Evolutionary conservation across 1,140 invertebrate genomes (phyloP), one percentile per base, ranked within the genome.

Genomic region (Rhynchophorus ferrugineus): DNA sequence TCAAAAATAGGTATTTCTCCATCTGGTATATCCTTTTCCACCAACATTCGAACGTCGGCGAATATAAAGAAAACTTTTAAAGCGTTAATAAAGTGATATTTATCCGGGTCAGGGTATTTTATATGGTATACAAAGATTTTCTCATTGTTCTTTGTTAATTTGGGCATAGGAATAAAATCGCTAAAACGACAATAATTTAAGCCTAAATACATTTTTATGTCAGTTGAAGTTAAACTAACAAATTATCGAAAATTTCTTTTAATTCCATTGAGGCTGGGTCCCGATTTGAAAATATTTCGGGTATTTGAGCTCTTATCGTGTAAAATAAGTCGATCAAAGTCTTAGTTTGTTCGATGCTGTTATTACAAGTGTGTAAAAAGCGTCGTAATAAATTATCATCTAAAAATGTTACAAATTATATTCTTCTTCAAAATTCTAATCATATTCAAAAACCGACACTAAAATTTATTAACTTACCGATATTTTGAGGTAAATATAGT

Each of bases 1-100:
- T 86, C 83, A 42, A 85, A 84, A 13, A 86, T 77, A 16, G 82
- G 80, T 49, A 85, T 73, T 60, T 85, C 82, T 2, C 83, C 83
- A 2, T 75, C 74, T 5, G 75, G 70, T 45, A 77, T 71, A 13
- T 74, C 72, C 8, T 72, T 70, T 42, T 76, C 77, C 1, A 65
- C 62, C 21, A 72, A 75, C 29, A 85, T 74, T 44, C 80, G 74
- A 1, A 77, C 75, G 61, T 86, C 84, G 8, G 82, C 75, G 6
- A 82, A 67, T 79, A 85, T 85, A 56, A 80, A 77, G 63, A 85
- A 78, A 1, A 82, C 72, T 67, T 84, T 85, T 11, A 84, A 73
- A 1, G 75, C 73, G 51, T 84, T 80, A 33, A 78, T 74, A 60
- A 84, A 83, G 59, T 78, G 73, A 59, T 83, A 87, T 53, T 81